Evolutionary conservation across 2,888 invertebrate genomes (phyloP).

Genomic region (Phortica magna): DNA sequence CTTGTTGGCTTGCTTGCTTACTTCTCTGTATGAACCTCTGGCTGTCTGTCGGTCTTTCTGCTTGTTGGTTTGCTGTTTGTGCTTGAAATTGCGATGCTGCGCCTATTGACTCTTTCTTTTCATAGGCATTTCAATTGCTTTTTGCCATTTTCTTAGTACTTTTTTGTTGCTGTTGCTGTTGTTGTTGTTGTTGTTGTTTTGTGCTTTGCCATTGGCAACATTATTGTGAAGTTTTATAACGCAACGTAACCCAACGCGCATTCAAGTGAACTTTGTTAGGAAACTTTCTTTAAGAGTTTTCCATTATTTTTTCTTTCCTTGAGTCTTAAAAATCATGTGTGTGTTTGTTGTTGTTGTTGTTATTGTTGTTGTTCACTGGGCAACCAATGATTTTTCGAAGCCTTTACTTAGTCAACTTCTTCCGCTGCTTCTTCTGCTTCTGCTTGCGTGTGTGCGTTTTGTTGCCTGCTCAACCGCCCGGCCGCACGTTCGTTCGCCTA

Average conservation of each 20-base stretch:
- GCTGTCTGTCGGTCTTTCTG: too few relatives aligned
- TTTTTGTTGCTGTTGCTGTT: neutral
- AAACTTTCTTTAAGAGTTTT: too few relatives aligned
- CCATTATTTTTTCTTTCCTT: too few relatives aligned
- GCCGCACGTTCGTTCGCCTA: conserved; percentile 51
- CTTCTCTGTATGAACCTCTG: neutral
- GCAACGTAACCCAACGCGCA: neutral
- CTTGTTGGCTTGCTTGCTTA: neutral
- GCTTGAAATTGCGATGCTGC: neutral
- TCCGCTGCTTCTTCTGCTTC: neutral
- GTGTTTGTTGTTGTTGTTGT: conserved; percentile 19
- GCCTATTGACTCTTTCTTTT: conserved; percentile 29
- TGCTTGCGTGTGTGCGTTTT: neutral
- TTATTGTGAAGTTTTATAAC: neutral
- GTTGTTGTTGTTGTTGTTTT: conserved; percentile 4
- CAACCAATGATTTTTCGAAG: too few relatives aligned
- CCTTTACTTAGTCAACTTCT: neutral
- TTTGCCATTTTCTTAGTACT: conserved; percentile 13
- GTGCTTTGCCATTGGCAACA: conserved; percentile 34
- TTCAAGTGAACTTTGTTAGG: too few relatives aligned
- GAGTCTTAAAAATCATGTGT: too few relatives aligned
- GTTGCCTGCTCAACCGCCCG: conserved; percentile 44
- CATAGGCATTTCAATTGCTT: conserved; percentile 15
- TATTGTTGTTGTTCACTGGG: neutral
- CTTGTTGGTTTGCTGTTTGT: too few relatives aligned